Evolutionary conservation across 2,888 invertebrate species (phyloP).

Genomic region (Serripes groenlandicus): DNA sequence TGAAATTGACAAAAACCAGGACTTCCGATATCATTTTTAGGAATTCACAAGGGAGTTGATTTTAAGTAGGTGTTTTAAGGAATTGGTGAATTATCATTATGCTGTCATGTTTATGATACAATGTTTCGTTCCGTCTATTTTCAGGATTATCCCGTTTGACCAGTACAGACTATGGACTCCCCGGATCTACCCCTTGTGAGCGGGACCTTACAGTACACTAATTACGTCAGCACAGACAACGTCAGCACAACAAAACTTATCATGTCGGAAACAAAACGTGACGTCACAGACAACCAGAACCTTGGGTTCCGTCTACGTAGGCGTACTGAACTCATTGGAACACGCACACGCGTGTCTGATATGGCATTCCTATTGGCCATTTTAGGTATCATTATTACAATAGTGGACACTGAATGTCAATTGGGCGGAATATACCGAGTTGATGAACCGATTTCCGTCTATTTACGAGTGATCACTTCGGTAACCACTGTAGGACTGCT

Average conservation of each 20-base stretch:
- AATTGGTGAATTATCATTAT: no score
- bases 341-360: conserved; percentile 77
- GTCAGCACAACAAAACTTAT: conserved; percentile 69
- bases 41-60: no score
- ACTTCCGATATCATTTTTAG: no score
- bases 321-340: conserved; percentile 76
- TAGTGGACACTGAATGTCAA: conserved; percentile 77
- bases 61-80: no score
- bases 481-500: conserved; percentile 75
- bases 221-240: conserved; percentile 78
- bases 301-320: conserved; percentile 77
- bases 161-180: conserved; percentile 72
- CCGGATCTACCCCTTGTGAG: conserved; percentile 73
- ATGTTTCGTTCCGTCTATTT: conserved; percentile 31
- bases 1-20: no score
- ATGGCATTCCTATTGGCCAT: conserved; percentile 75
- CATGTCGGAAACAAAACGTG: conserved; percentile 70
- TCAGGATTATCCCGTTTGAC: conserved; percentile 65
- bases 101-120: no score
- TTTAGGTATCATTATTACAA: conserved; percentile 74
- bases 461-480: conserved; percentile 75
- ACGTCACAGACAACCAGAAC: conserved; percentile 66
- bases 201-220: conserved; percentile 72
- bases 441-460: conserved; percentile 68
- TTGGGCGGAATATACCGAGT: conserved; percentile 66